Evolutionary conservation across 2,888 invertebrate genomes (phyloP), one percentile per base, ranked within the genome.

Genomic region (Vesta saturnalis): DNA sequence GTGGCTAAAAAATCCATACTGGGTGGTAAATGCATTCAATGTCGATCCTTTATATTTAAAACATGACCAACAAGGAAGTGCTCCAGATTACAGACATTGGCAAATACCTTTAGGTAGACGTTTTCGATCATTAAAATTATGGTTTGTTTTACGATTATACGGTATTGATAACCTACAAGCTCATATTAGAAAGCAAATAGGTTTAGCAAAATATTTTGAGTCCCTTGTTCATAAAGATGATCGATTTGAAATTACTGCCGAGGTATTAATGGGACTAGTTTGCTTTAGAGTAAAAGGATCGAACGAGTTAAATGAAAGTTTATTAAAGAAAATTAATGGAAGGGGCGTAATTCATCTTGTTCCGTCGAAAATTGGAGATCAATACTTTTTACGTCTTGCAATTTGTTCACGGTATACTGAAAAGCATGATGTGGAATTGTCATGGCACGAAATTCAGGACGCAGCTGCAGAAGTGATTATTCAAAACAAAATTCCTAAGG

Each of bases 41-140:
- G 98, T 99, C 0, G 98, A 99, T 84, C 99, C 99, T 0, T 86
- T 98, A 0, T 99, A 99, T 80, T 86, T 99, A 71, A 96, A 97
- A 82, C 97, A 99, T 81, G 95, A 95, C 69, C 92, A 92, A 85
- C 95, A 96, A 81, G 94, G 94, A 10, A 89, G 92, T 1, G 94
- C 93, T 0, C 96, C 96, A 0, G 98, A 98, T 82, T 97, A 97
- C 80, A 91, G 97, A 84, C 97, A 98, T 81, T 98, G 97, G 97
- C 97, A 97, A 86, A 97, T 98, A 73, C 97, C 97, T 3, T 84
- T 98, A 30, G 97, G 98, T 0, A 88, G 98, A 70, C 89, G 97
- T 73, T 98, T 98, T 85, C 89, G 98, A 67, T 91, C 97, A 0
- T 85, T 98, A 19, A 98, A 98, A 82, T 84, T 98, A 16, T 98